These are phyloP conservation scores for Osedax frankpressi DNA, from an alignment of 2,888 invertebrate genomes.

Conservation along the genomic window DNA sequence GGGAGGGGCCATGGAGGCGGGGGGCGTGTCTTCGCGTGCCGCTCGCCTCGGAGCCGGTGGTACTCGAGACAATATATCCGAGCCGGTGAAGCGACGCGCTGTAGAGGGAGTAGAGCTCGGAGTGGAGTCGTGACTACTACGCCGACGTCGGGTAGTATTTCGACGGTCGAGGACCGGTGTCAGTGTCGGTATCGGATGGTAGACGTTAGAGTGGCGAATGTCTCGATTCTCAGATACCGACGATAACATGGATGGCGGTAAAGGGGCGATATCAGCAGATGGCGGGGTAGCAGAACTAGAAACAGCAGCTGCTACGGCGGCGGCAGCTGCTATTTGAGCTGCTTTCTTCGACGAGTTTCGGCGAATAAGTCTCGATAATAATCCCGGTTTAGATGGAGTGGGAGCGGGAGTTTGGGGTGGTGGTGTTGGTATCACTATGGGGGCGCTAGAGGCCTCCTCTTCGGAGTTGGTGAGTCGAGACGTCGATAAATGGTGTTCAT, in stretches of 20 bases:
- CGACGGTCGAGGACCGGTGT: background rate
- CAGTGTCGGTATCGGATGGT: background rate
- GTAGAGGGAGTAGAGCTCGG: background rate
- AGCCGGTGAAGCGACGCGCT: background rate
- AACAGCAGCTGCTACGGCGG: too few species aligned
- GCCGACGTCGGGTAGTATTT: background rate
- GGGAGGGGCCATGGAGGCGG: background rate
- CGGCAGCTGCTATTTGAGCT: too few species aligned
- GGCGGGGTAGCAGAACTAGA: too few species aligned
- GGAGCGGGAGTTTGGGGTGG: too few species aligned
- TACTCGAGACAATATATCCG: background rate
- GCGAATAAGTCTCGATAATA: constrained; percentile 21
- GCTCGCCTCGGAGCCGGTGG: background rate
- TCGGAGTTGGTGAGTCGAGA: background rate
- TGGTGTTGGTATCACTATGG: background rate
- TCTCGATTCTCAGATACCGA: background rate
- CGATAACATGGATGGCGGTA: background rate
- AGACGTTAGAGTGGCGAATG: background rate
- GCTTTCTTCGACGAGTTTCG: constrained; percentile 21
- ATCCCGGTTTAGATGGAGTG: constrained; percentile 11
- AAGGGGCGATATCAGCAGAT: background rate
- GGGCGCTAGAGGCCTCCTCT: background rate
- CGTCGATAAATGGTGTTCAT: constrained; percentile 14
- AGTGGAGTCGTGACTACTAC: background rate
- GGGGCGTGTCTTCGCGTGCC: background rate